Evolutionary conservation across 2,113 vertebrate genomes (phyloP), one percentile per base, ranked within the genome.

Genomic region (Eulemur macaco): DNA sequence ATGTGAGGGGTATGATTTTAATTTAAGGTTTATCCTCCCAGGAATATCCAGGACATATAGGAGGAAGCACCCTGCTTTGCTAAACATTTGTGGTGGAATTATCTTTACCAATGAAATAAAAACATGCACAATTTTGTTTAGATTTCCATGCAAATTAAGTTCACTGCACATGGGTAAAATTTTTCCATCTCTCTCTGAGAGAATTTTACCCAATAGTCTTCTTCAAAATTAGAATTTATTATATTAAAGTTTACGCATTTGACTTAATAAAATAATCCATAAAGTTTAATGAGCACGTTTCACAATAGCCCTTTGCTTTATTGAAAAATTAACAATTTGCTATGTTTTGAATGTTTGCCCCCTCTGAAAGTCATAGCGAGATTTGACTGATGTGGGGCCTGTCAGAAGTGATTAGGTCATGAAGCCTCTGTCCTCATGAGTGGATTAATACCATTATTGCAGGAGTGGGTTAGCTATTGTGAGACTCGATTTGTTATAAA

Each of bases 151-250:
- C 50, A 64, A 95, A 86, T 64, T 89, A 89, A 91, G 31, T 86
- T 94, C 27, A 84, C 37, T 60, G 34, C 42, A 92, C 13, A 11
- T 31, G 71, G 52, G 91, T 39, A 63, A 96, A 73, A 34, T 8
- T 91, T 76, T 86, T 88, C 42, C 86, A 91, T 96, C 60, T 74
- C 81, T 83, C 23, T 17, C 73, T 80, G 14, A 91, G 68, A 97
- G 50, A 91, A 91, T 81, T 89, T 76, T 97, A 88, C 71, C n/a
- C 78, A 95, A 71, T 2, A 60, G 54, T 66, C 34, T 94, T 69
- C n/a, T 86, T 94, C 52, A 95, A 95, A 91, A 92, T 52, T 13
- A 74, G 47, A 86, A 84, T 93, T 96, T 89, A 91, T 97, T 93
- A 76, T 4, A 56, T 39, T 34, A 64, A 78, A 80, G 37, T 83